These are phyloP conservation scores for Eriocheir sinensis DNA, from an alignment of 1,140 invertebrate species.

Conservation along the genomic window DNA sequence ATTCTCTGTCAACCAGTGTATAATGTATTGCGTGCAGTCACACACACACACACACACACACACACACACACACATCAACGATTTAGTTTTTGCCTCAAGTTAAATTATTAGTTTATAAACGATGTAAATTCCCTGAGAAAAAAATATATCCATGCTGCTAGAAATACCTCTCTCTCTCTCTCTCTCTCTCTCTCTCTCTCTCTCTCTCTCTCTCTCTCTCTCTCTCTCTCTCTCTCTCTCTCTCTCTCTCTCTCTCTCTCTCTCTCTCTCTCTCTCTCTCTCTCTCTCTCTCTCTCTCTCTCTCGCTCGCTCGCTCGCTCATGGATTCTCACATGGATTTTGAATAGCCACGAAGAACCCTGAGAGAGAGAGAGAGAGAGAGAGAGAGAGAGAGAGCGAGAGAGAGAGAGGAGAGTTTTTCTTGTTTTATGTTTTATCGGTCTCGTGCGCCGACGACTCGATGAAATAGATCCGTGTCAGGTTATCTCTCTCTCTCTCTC, in stretches of 20 bases:
- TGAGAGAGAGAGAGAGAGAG: slow-evolving; percentile 20
- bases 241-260: slow-evolving; percentile 22
- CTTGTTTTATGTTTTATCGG: not conserved
- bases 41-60: slow-evolving; percentile 59
- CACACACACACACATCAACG: slow-evolving; percentile 25
- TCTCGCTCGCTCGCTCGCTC: not conserved
- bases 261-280: not conserved
- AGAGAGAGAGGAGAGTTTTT: not conserved
- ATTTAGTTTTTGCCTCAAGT: not conserved
- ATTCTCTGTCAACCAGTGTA: not conserved
- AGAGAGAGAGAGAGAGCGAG: not conserved
- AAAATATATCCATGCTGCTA: too few species aligned
- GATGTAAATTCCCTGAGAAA: not conserved
- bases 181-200: not conserved
- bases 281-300: slow-evolving; percentile 17
- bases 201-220: slow-evolving; percentile 22
- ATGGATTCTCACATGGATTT: not conserved
- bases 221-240: slow-evolving; percentile 22
- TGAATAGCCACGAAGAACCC: not conserved
- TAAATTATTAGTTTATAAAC: not conserved
- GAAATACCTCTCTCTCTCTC: not conserved
- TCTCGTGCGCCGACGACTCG: not conserved
- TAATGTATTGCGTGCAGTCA: not conserved
- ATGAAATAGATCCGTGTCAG: not conserved
- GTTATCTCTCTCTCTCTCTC: not conserved